Percentiles rank a stretch among this genome's conserved stretches.
Evolutionary conservation across 2,797 vertebrate genomes (phyloP).

Genomic region (Danio jaintianensis): DNA sequence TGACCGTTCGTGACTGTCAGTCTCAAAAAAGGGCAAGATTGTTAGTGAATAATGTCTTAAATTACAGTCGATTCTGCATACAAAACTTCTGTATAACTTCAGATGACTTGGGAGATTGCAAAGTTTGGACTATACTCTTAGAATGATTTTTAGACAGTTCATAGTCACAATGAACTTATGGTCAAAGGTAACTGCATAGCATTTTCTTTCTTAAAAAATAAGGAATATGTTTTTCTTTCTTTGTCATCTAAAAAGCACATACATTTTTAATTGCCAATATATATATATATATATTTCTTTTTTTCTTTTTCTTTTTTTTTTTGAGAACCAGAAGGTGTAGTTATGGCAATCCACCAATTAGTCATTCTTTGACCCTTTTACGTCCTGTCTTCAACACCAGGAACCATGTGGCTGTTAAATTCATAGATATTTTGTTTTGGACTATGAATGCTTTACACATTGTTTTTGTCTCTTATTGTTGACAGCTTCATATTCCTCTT

Average conservation of each 20-base stretch:
- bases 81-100: background rate
- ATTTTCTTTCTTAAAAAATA: background rate
- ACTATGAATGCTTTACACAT: background rate
- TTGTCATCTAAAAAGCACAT: background rate
- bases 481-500: constrained; percentile 31
- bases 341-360: no score
- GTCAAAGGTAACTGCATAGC: background rate
- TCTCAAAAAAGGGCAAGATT: background rate
- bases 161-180: background rate
- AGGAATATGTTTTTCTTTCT: no score
- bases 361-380: no score
- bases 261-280: no score
- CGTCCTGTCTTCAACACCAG: background rate
- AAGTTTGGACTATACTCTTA: background rate
- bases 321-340: no score
- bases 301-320: no score
- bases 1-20: background rate
- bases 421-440: constrained; percentile 11
- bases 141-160: background rate
- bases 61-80: background rate
- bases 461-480: background rate
- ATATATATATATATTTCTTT: no score
- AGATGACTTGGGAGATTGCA: background rate
- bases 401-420: background rate
- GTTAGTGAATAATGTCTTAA: background rate